Percentiles rank a stretch among this genome's conserved stretches.
These are phyloP conservation scores for Chrysemys picta DNA, from an alignment of 2,113 vertebrate species.

Conservation along the genomic window DNA sequence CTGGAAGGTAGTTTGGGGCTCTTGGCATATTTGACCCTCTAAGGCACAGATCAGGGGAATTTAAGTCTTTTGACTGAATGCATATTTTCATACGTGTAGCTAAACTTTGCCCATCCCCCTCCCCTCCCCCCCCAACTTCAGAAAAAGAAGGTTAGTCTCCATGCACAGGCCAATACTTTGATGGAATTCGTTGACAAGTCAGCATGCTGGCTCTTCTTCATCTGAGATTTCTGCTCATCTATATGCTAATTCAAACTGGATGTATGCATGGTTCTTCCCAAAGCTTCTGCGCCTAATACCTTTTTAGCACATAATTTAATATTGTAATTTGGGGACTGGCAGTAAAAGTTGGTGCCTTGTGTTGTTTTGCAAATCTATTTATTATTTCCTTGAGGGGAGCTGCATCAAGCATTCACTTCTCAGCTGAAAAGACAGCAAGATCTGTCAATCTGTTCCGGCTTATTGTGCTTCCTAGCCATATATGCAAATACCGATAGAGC, in stretches of 20 bases:
- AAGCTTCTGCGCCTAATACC: slow-evolving; percentile 66
- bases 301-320: slow-evolving; percentile 80
- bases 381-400: slow-evolving; percentile 67
- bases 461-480: slow-evolving; percentile 28
- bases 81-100: neutral
- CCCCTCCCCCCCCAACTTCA: neutral
- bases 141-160: neutral
- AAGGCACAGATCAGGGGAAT: neutral
- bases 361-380: slow-evolving; percentile 66
- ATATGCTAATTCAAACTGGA: slow-evolving; percentile 76
- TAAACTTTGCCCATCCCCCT: neutral
- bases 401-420: slow-evolving; percentile 24
- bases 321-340: slow-evolving; percentile 68
- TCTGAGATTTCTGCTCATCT: slow-evolving; percentile 74
- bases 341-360: slow-evolving; percentile 53
- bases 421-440: slow-evolving; percentile 47
- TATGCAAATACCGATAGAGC: neutral
- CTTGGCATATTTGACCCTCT: neutral
- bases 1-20: neutral
- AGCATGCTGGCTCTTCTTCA: slow-evolving; percentile 42
- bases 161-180: slow-evolving; percentile 10
- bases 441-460: slow-evolving; percentile 54
- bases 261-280: slow-evolving; percentile 52
- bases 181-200: slow-evolving; percentile 31
- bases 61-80: neutral